These are phyloP conservation scores for Sebastes wilsoni DNA, from an alignment of 2,797 vertebrate species.

Conservation along the genomic window DNA sequence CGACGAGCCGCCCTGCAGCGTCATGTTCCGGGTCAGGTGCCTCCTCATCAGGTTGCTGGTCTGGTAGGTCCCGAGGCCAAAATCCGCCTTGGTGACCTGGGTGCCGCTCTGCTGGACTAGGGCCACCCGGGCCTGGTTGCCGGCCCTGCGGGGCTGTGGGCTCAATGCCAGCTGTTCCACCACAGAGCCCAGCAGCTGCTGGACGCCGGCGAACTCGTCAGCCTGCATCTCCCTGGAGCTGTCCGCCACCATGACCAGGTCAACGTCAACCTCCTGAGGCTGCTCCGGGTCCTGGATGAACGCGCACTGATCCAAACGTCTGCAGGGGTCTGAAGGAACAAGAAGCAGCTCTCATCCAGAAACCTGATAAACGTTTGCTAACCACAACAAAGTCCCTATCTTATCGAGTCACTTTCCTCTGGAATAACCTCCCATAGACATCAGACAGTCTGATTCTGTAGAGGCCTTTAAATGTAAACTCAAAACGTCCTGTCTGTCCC, in stretches of 20 bases:
- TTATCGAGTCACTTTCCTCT: too few relatives aligned
- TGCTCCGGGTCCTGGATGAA: conserved; percentile 4
- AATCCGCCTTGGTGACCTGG: conserved; percentile 73
- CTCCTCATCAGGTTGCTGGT: conserved; percentile 76
- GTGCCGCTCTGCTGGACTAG: conserved; percentile 80
- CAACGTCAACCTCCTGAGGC: conserved; percentile 77
- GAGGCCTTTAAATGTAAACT: too few relatives aligned
- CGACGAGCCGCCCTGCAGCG: conserved; percentile 77
- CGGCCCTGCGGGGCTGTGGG: conserved; percentile 48
- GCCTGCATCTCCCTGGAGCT: conserved; percentile 79
- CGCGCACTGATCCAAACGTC: conserved; percentile 65
- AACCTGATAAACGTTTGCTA: background rate
- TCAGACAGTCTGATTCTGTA: too few relatives aligned
- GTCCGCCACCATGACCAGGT: conserved; percentile 86
- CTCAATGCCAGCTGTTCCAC: conserved; percentile 84
- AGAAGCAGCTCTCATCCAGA: background rate
- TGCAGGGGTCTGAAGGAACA: conserved; percentile 84
- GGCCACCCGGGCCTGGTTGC: conserved; percentile 75
- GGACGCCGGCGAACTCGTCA: conserved; percentile 77
- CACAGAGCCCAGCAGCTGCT: conserved; percentile 81
- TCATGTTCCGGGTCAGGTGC: conserved; percentile 71
- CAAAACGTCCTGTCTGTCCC: too few relatives aligned
- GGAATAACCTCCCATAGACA: too few relatives aligned
- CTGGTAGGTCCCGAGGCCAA: conserved; percentile 77
- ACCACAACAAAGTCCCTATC: background rate